phyloP scores from a whole-genome alignment of 2,888 invertebrate species.

The Dryadula phaetusa region DNA sequence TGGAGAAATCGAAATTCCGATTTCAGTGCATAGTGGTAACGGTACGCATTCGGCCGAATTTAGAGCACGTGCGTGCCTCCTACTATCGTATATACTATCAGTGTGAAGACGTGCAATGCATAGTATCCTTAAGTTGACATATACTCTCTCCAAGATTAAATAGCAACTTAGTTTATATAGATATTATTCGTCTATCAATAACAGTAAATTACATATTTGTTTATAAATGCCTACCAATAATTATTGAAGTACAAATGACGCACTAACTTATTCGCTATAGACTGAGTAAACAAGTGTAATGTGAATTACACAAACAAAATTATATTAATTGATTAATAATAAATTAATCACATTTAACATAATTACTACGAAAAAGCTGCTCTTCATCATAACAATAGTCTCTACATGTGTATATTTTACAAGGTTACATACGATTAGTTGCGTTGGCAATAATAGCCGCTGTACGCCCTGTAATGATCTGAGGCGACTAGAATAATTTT shows the following conservation, averaged over 20 bases:
- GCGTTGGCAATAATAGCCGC: constrained; percentile 39
- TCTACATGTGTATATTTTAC: background rate
- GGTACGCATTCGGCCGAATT: constrained; percentile 49
- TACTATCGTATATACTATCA: constrained; percentile 36
- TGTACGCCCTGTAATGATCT: constrained; percentile 41
- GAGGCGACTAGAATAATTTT: constrained; percentile 44
- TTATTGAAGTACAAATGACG: constrained; percentile 40
- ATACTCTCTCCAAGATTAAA: background rate
- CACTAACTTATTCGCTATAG: constrained; percentile 38
- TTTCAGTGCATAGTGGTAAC: constrained; percentile 49
- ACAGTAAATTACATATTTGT: constrained; percentile 19
- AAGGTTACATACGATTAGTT: constrained; percentile 26
- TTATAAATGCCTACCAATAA: constrained; percentile 33
- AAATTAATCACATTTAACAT: background rate
- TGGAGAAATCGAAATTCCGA: constrained; percentile 50
- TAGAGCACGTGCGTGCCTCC: constrained; percentile 45
- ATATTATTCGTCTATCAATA: background rate
- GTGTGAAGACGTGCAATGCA: constrained; percentile 40
- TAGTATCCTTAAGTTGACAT: constrained; percentile 6
- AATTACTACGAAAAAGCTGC: background rate
- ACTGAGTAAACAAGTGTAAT: constrained; percentile 43
- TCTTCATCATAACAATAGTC: constrained; percentile 4
- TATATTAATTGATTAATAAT: constrained; percentile 2
- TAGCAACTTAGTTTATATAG: background rate
- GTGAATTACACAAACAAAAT: constrained; percentile 28